phyloP scores from a whole-genome alignment of 2,888 invertebrate species.

The Metopia argyrocephala region DNA sequence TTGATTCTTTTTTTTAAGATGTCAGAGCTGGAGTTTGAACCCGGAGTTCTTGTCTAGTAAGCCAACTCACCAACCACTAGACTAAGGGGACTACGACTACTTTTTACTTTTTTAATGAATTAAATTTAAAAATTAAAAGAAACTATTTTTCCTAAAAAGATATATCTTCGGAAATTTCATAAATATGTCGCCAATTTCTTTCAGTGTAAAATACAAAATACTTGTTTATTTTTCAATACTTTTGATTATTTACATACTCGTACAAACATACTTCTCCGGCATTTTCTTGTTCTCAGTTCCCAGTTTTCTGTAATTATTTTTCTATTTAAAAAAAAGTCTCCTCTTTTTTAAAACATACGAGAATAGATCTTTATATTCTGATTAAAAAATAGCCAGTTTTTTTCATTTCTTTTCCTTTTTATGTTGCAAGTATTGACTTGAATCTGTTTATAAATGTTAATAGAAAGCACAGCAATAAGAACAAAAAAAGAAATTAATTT shows the following conservation, averaged over 20 bases:
- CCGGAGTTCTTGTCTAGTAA: no score
- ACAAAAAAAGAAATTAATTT: constrained; percentile 46
- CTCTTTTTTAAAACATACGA: neutral
- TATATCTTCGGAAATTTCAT: no score
- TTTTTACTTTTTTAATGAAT: no score
- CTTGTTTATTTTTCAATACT: neutral
- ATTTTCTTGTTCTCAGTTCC: constrained; percentile 29
- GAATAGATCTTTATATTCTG: constrained; percentile 49
- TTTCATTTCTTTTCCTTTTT: neutral
- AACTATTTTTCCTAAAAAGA: no score
- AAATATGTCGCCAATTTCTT: neutral
- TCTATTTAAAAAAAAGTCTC: neutral
- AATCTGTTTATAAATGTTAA: constrained; percentile 20
- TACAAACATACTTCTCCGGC: no score
- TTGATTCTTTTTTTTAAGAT: no score
- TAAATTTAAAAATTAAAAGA: no score
- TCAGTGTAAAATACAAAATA: constrained; percentile 44
- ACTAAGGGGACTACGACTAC: no score
- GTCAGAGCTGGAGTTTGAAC: no score
- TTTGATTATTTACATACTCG: constrained; percentile 37
- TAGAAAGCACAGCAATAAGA: constrained; percentile 2
- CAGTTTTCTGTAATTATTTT: neutral
- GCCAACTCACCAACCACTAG: no score
- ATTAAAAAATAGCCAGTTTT: constrained; percentile 47
- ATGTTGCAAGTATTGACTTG: constrained; percentile 7